Evolutionary conservation across 2,113 vertebrate genomes (phyloP).

Genomic region (Galeopterus variegatus): DNA sequence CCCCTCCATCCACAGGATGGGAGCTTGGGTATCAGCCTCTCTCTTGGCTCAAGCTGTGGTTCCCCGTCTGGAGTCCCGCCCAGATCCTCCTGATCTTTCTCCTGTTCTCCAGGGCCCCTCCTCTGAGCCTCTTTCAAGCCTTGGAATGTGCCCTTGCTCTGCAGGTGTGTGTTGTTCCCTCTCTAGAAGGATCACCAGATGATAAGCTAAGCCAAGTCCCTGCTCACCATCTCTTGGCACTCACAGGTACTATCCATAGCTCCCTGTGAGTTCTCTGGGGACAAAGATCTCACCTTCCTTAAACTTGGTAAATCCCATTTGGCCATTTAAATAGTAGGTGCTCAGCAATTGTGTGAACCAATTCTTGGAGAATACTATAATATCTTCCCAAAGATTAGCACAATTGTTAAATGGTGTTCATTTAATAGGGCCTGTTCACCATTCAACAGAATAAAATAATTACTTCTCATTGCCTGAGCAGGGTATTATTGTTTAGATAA

Average conservation of each 20-base stretch:
- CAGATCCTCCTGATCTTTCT: background rate
- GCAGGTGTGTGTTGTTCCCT: background rate
- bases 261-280: too few species aligned
- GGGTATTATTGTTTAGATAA: background rate
- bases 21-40: rapidly evolving
- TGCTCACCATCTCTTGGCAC: rapidly evolving
- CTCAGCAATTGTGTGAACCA: background rate
- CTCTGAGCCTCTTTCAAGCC: background rate
- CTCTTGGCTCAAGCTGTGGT: background rate
- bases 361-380: background rate
- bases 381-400: background rate
- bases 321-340: background rate
- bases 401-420: rapidly evolving
- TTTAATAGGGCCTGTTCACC: rapidly evolving
- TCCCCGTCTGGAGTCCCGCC: rapidly evolving
- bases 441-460: background rate
- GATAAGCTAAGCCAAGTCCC: background rate
- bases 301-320: background rate
- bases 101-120: background rate
- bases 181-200: rapidly evolving
- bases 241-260: background rate
- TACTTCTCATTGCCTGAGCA: background rate
- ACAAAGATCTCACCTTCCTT: too few species aligned
- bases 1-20: rapidly evolving
- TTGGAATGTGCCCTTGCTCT: background rate